phyloP scores from a whole-genome alignment of 2,888 invertebrate species.

The Linyphia triangularis region DNA sequence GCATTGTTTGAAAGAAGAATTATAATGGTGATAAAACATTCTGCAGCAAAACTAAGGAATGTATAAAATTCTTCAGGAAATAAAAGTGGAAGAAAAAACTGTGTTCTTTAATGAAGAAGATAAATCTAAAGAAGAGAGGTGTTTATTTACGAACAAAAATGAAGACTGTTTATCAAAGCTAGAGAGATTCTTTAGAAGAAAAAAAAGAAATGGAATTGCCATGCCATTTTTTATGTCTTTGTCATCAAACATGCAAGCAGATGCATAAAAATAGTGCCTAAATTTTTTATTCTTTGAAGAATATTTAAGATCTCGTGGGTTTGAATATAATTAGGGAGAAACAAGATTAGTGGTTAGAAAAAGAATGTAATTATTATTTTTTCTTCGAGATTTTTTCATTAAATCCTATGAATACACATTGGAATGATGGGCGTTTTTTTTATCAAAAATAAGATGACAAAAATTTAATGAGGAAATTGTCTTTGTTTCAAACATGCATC shows the following conservation, averaged over 20 bases:
- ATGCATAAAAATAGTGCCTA: background rate
- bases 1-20: no score
- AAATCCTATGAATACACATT: background rate
- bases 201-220: background rate
- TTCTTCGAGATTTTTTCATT: background rate
- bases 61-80: background rate
- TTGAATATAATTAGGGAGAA: slow-evolving; percentile 27
- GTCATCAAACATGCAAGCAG: background rate
- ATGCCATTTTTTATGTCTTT: background rate
- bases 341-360: slow-evolving; percentile 20
- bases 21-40: no score
- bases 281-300: background rate
- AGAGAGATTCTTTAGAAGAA: background rate
- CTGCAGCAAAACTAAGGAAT: background rate
- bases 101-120: background rate
- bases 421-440: background rate
- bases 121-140: background rate
- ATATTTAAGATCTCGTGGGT: slow-evolving; percentile 9
- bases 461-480: no score
- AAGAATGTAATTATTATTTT: slow-evolving; percentile 21
- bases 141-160: background rate
- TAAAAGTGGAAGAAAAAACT: background rate
- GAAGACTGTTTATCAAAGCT: background rate
- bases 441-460: background rate
- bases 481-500: no score